phyloP scores from a whole-genome alignment of 2,888 invertebrate genomes.

The Teleogryllus oceanicus region DNA sequence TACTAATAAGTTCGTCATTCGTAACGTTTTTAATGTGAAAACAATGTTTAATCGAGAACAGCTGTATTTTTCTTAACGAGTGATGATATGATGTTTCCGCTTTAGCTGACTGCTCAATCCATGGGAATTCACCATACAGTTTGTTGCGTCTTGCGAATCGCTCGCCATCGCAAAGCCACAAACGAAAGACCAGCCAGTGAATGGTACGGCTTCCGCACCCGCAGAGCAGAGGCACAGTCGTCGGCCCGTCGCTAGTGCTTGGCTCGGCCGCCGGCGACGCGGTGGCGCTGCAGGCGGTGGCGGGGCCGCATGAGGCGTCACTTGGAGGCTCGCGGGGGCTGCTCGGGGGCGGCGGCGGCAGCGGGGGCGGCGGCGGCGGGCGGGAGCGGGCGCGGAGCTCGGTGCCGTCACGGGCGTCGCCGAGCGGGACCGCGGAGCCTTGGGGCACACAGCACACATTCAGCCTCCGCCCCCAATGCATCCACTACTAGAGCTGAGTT shows the following conservation, averaged over 20 bases:
- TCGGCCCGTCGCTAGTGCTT: constrained; percentile 27
- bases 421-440: constrained; percentile 33
- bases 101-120: too few species aligned
- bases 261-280: constrained; percentile 29
- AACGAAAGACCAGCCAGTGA: neutral
- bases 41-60: too few species aligned
- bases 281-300: constrained; percentile 33
- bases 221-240: neutral
- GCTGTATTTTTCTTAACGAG: too few species aligned
- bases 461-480: too few species aligned
- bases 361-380: constrained; percentile 33
- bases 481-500: too few species aligned
- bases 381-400: constrained; percentile 29
- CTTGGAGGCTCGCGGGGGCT: constrained; percentile 33
- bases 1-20: too few species aligned
- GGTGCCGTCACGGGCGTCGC: constrained; percentile 35
- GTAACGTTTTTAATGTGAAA: too few species aligned
- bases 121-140: too few species aligned
- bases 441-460: too few species aligned
- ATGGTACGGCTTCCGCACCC: neutral
- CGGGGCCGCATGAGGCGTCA: constrained; percentile 35
- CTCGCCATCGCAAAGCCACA: neutral
- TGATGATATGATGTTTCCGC: too few species aligned
- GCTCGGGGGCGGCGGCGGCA: constrained; percentile 29
- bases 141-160: too few species aligned